phyloP scores from a whole-genome alignment of 2,888 invertebrate genomes.

The Phengaris alcon region DNA sequence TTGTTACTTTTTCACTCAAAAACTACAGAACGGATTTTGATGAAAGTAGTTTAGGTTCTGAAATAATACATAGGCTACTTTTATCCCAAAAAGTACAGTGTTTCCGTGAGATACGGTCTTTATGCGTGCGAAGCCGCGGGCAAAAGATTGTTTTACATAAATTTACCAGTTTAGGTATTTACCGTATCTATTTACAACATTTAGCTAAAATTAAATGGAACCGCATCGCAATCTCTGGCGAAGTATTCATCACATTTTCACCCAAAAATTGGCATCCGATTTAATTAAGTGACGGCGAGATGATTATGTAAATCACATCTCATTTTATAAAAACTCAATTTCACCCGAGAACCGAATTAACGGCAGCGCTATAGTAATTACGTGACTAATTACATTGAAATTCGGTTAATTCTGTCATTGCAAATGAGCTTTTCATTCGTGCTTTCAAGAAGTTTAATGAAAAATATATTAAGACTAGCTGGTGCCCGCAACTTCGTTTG shows the following conservation, averaged over 20 bases:
- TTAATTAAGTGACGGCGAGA: constrained; percentile 37
- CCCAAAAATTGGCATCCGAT: constrained; percentile 33
- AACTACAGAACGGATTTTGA: too few species aligned
- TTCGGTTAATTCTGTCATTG: constrained; percentile 36
- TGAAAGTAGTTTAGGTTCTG: too few species aligned
- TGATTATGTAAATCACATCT: constrained; percentile 40
- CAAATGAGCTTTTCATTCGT: constrained; percentile 35
- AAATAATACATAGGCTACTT: too few species aligned
- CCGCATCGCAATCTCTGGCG: constrained; percentile 26
- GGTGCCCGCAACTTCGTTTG: too few species aligned
- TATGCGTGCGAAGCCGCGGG: too few species aligned
- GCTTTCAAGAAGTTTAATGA: constrained; percentile 29
- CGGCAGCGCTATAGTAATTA: constrained; percentile 38
- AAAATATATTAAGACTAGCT: constrained; percentile 15
- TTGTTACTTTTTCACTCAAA: too few species aligned
- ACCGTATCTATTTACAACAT: neutral
- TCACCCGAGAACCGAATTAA: constrained; percentile 39
- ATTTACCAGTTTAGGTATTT: neutral
- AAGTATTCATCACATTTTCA: constrained; percentile 29
- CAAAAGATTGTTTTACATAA: too few species aligned
- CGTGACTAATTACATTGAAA: constrained; percentile 38
- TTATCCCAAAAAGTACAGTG: too few species aligned
- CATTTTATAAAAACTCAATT: constrained; percentile 41
- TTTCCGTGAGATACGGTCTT: too few species aligned
- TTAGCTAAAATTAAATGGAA: constrained; percentile 7